phyloP scores from a whole-genome alignment of 2,888 invertebrate genomes.

The Zygaena filipendulae region DNA sequence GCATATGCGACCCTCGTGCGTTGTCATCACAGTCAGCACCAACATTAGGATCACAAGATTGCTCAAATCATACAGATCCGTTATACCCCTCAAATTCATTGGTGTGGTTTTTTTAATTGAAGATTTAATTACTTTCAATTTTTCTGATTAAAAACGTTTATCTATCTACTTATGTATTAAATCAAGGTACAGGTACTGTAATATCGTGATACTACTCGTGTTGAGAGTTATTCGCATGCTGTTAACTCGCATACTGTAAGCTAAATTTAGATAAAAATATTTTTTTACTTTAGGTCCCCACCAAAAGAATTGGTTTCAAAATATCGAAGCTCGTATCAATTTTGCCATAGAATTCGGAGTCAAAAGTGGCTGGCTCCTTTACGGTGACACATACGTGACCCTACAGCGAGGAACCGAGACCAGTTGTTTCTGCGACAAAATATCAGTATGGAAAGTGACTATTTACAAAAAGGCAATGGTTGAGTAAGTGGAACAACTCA shows the following conservation, averaged over 20 bases:
- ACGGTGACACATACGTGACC: conserved; percentile 34
- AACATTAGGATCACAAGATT: conserved; percentile 63
- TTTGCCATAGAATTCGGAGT: conserved; percentile 37
- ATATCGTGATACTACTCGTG: too few species aligned
- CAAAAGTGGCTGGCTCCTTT: conserved; percentile 26
- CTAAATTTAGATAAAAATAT: too few species aligned
- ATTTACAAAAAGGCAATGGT: conserved; percentile 24
- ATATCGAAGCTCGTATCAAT: conserved; percentile 25
- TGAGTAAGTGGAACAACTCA: too few species aligned
- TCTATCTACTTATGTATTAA: too few species aligned
- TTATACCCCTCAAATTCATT: neutral
- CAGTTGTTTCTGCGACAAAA: conserved; percentile 36
- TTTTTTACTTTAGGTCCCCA: too few species aligned
- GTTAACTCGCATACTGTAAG: too few species aligned
- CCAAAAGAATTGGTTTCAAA: conserved; percentile 12
- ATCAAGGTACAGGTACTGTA: too few species aligned
- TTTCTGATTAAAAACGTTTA: too few species aligned
- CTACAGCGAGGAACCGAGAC: conserved; percentile 30
- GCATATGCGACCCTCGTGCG: conserved; percentile 70
- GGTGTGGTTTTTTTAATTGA: too few species aligned
- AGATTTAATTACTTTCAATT: too few species aligned
- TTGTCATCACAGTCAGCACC: conserved; percentile 74
- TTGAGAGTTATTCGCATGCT: too few species aligned
- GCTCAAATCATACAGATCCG: conserved; percentile 25
- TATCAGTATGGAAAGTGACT: conserved; percentile 26